A percentile compares a stretch with the other conserved stretches of the same genome.
Evolutionary conservation across 2,797 vertebrate genomes (phyloP).

Genomic region (Takifugu ocellatus): DNA sequence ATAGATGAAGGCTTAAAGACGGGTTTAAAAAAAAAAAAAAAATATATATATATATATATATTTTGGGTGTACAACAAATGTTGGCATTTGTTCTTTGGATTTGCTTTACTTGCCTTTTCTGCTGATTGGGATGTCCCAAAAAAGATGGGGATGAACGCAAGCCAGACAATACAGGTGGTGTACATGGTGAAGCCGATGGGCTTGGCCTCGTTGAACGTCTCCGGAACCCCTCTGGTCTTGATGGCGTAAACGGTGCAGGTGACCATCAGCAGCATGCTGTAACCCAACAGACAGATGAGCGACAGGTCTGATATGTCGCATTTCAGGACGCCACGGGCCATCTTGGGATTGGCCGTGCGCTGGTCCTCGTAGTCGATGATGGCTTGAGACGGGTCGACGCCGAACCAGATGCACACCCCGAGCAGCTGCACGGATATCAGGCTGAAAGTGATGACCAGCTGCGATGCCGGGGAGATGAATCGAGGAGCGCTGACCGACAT

Average conservation of each 20-base stretch:
- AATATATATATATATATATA: no score
- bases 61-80: no score
- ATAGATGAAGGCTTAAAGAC: neutral
- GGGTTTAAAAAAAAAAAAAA: no score
- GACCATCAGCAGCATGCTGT: conserved; percentile 98
- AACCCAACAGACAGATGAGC: conserved; percentile 94
- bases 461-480: conserved; percentile 93
- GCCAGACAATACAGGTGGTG: conserved; percentile 96
- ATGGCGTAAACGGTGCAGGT: conserved; percentile 98
- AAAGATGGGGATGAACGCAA: conserved; percentile 97
- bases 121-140: conserved; percentile 95
- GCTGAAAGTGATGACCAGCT: conserved; percentile 93
- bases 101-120: conserved; percentile 82
- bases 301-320: conserved; percentile 97
- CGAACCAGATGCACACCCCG: conserved; percentile 94
- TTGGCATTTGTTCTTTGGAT: neutral
- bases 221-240: conserved; percentile 92
- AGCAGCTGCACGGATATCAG: conserved; percentile 94
- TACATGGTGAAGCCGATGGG: conserved; percentile 99
- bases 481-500: conserved; percentile 90
- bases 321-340: conserved; percentile 89
- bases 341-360: conserved; percentile 86
- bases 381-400: conserved; percentile 90
- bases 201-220: conserved; percentile 98
- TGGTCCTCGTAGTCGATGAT: conserved; percentile 96